phyloP scores from a whole-genome alignment of 1,140 invertebrate species.

The Sycophila sp. region DNA sequence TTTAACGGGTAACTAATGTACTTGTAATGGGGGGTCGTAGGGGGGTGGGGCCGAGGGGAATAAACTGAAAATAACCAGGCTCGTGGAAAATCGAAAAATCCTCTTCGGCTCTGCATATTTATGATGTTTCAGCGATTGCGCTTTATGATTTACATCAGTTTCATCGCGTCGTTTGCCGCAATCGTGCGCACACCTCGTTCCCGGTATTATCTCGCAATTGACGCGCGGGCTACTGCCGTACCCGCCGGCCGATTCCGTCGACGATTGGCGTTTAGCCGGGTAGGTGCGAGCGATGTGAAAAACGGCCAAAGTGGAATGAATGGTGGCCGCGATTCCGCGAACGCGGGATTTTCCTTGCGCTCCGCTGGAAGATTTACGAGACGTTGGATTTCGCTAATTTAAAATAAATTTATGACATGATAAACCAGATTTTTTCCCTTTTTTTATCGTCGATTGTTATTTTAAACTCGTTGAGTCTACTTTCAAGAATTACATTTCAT shows the following conservation, averaged over 20 bases:
- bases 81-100: too few species aligned
- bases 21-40: too few species aligned
- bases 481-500: too few species aligned
- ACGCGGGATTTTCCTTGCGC: background rate
- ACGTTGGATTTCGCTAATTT: background rate
- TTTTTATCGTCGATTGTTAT: too few species aligned
- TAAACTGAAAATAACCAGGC: too few species aligned
- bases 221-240: too few species aligned
- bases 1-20: too few species aligned
- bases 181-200: too few species aligned
- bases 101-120: background rate
- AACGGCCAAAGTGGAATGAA: constrained; percentile 6
- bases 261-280: constrained; percentile 10
- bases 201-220: constrained; percentile 12
- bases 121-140: background rate
- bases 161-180: background rate
- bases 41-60: too few species aligned
- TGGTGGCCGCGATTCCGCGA: background rate
- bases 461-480: too few species aligned
- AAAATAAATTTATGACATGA: too few species aligned
- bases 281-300: background rate
- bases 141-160: background rate
- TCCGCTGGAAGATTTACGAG: background rate
- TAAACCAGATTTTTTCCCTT: too few species aligned
- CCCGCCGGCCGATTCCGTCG: background rate